Evolutionary conservation across 2,888 invertebrate species (phyloP).

Genomic region (Lagria hirta): DNA sequence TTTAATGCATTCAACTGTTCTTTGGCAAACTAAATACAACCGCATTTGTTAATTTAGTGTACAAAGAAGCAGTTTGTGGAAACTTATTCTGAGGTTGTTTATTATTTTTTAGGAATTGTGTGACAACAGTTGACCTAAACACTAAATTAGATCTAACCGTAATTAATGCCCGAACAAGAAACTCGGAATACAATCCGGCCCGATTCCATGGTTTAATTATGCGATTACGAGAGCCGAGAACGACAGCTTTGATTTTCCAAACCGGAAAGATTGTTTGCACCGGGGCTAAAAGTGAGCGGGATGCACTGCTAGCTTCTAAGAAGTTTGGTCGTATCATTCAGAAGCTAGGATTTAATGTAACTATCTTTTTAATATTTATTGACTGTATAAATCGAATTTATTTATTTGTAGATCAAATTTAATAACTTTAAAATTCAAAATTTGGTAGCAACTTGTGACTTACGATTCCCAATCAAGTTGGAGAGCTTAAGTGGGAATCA

Average conservation of each 20-base stretch:
- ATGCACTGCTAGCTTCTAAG: slow-evolving; percentile 73
- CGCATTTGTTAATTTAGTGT: too few relatives aligned
- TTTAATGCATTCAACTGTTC: slow-evolving; percentile 3
- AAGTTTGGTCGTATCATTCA: slow-evolving; percentile 83
- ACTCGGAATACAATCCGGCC: slow-evolving; percentile 81
- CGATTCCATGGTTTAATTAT: slow-evolving; percentile 82
- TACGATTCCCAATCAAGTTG: slow-evolving; percentile 71
- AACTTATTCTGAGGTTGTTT: too few relatives aligned
- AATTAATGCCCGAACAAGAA: slow-evolving; percentile 77
- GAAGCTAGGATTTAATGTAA: slow-evolving; percentile 75
- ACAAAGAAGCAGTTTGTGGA: not conserved
- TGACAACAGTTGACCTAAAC: slow-evolving; percentile 75
- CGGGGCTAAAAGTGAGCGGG: slow-evolving; percentile 75
- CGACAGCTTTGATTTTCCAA: slow-evolving; percentile 73
- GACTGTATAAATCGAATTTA: not conserved
- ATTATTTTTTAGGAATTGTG: slow-evolving; percentile 75
- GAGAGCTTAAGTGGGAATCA: slow-evolving; percentile 75
- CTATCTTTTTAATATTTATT: slow-evolving; percentile 1
- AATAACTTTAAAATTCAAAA: slow-evolving; percentile 78
- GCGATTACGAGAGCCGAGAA: slow-evolving; percentile 77
- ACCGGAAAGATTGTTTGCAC: slow-evolving; percentile 84
- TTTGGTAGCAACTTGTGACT: slow-evolving; percentile 74
- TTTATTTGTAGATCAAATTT: slow-evolving; percentile 69
- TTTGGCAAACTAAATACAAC: too few relatives aligned
- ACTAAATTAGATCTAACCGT: slow-evolving; percentile 71